These are phyloP conservation scores for Drosophila mauritiana DNA, from an alignment of 1,140 invertebrate species.

Conservation along the genomic window DNA sequence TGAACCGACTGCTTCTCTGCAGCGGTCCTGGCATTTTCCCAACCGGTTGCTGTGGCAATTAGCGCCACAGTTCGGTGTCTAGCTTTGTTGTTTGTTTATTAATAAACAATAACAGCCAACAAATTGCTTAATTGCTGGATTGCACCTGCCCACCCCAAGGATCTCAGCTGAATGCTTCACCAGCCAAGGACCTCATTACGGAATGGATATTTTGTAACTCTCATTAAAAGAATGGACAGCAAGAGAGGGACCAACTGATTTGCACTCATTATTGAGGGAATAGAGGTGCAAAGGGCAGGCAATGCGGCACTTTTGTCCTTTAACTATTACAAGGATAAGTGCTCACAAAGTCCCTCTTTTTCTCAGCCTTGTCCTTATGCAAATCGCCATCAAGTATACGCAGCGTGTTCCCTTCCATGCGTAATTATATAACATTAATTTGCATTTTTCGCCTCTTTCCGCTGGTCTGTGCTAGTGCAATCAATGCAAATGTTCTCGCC, in stretches of 20 bases:
- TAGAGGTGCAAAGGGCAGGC: background rate
- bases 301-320: slow-evolving; percentile 74
- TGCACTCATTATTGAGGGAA: slow-evolving; percentile 38
- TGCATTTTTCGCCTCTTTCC: slow-evolving; percentile 34
- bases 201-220: slow-evolving; percentile 49
- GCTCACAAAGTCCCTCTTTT: slow-evolving; percentile 19
- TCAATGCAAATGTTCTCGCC: slow-evolving; percentile 61
- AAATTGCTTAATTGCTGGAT: slow-evolving; percentile 75
- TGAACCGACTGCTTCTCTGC: slow-evolving; percentile 8
- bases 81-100: slow-evolving; percentile 76
- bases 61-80: slow-evolving; percentile 42
- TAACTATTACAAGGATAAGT: slow-evolving; percentile 61
- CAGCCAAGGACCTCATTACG: slow-evolving; percentile 48
- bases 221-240: slow-evolving; percentile 55
- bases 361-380: slow-evolving; percentile 53
- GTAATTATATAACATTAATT: slow-evolving; percentile 77
- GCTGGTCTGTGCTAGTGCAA: slow-evolving; percentile 37
- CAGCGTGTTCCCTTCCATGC: slow-evolving; percentile 38
- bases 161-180: slow-evolving; percentile 23
- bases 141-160: slow-evolving; percentile 35
- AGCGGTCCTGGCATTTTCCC: slow-evolving; percentile 1
- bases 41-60: slow-evolving; percentile 71
- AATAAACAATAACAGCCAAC: slow-evolving; percentile 76
- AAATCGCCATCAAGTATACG: slow-evolving; percentile 72
- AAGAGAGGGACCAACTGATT: slow-evolving; percentile 47